A percentile compares a stretch with the other conserved stretches of the same genome.
Conservation (phyloP, 2,113 vertebrate genomes). For the Notiomystis cincta region DNA sequence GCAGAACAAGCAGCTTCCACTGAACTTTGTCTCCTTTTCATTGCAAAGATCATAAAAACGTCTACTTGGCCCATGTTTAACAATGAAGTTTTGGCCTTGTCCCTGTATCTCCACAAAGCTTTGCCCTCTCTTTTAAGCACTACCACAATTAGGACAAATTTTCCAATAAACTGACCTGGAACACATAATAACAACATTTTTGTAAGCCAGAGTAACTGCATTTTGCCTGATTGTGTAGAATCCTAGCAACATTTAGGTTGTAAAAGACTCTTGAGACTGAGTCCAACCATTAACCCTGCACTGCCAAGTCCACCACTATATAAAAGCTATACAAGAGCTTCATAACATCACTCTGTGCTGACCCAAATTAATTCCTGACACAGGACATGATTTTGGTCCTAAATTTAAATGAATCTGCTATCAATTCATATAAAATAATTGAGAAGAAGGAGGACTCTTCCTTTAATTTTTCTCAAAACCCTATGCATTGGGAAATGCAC, state of each 20-base stretch:
- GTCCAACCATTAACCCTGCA: not conserved
- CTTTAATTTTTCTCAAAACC: not conserved
- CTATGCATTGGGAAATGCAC: not conserved
- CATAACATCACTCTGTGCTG: not conserved
- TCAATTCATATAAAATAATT: not conserved
- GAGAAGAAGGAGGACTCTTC: not conserved
- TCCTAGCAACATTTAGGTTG: not conserved
- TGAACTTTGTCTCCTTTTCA: not conserved
- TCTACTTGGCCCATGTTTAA: not conserved
- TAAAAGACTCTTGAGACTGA: not conserved
- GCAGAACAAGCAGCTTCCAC: not conserved
- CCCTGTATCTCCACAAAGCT: not conserved
- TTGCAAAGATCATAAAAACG: not conserved
- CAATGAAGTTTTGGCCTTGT: not conserved
- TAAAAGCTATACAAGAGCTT: not conserved
- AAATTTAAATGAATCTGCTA: not conserved
- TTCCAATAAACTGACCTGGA: not conserved
- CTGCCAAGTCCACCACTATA: not conserved
- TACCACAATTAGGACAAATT: not conserved
- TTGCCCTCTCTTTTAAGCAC: not conserved
- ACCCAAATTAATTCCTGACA: not conserved
- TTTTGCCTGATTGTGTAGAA: not conserved
- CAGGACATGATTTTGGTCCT: not conserved
- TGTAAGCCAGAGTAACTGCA: not conserved
- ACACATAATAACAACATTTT: not conserved